Percentiles rank a stretch among this genome's conserved stretches.
Conservation (phyloP, 23 tunicate species). For the Halocynthia aurantium region DNA sequence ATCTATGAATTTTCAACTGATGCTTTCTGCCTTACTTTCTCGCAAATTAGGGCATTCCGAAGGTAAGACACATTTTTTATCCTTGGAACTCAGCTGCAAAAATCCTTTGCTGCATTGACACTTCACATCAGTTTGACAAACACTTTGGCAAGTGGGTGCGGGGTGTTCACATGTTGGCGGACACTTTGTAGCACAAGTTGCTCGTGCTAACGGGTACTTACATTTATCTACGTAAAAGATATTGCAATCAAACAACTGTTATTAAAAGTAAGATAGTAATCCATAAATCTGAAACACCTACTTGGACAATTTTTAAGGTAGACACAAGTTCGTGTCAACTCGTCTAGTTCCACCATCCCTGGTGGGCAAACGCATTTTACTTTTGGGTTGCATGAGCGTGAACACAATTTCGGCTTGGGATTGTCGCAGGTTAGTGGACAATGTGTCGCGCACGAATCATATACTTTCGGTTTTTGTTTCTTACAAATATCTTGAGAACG, state of each 20-base stretch:
- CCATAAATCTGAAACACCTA: neutral
- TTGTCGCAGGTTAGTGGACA: slow-evolving; percentile 16
- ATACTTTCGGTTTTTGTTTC: neutral
- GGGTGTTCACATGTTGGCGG: slow-evolving; percentile 21
- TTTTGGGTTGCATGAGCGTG: slow-evolving; percentile 2
- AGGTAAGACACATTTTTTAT: slow-evolving; percentile 21
- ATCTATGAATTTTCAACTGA: neutral
- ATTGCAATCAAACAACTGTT: too few species aligned
- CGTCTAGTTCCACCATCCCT: slow-evolving; percentile 17
- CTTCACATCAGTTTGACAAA: neutral
- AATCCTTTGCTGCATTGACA: slow-evolving; percentile 14
- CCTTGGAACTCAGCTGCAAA: slow-evolving; percentile 13
- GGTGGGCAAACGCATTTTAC: slow-evolving; percentile 4
- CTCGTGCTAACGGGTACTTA: slow-evolving; percentile 7
- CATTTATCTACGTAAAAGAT: slow-evolving; percentile 1
- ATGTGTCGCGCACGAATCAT: neutral
- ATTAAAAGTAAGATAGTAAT: too few species aligned
- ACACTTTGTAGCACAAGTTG: slow-evolving; percentile 20
- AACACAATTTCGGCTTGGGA: slow-evolving; percentile 6
- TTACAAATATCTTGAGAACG: too few species aligned
- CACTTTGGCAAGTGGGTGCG: slow-evolving; percentile 1
- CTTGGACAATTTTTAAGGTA: slow-evolving; percentile 2
- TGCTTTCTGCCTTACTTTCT: neutral
- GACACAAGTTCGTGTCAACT: slow-evolving; percentile 9
- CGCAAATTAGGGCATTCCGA: slow-evolving; percentile 6